These are phyloP conservation scores for Ruditapes philippinarum DNA, from an alignment of 1,140 invertebrate genomes.

Conservation along the genomic window DNA sequence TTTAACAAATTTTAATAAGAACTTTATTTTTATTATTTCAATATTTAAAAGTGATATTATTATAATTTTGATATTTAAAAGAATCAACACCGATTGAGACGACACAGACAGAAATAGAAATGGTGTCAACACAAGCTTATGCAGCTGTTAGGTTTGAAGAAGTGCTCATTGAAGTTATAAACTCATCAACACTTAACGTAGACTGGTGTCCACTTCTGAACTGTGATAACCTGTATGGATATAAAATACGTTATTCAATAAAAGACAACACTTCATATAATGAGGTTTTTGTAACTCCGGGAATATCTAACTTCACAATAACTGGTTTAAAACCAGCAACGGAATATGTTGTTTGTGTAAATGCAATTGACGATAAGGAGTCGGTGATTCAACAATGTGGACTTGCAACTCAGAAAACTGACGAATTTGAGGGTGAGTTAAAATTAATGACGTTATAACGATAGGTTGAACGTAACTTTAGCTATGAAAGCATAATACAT, in stretches of 20 bases:
- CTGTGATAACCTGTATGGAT: constrained; percentile 41
- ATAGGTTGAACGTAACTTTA: too few relatives aligned
- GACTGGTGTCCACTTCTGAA: constrained; percentile 37
- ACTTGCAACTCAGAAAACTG: constrained; percentile 14
- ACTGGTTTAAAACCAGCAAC: constrained; percentile 52
- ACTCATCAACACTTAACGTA: constrained; percentile 41
- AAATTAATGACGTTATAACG: too few relatives aligned
- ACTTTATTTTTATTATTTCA: too few relatives aligned
- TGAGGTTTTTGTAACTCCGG: constrained; percentile 63
- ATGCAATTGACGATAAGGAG: constrained; percentile 58
- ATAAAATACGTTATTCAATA: constrained; percentile 65
- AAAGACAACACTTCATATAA: constrained; percentile 57
- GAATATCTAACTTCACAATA: constrained; percentile 56
- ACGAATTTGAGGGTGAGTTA: constrained; percentile 37
- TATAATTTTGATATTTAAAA: too few relatives aligned
- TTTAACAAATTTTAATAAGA: too few relatives aligned
- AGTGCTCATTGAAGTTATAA: constrained; percentile 52
- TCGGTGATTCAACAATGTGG: constrained; percentile 43
- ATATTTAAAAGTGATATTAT: too few relatives aligned
- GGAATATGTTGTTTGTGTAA: constrained; percentile 60
- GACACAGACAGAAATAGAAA: constrained; percentile 18
- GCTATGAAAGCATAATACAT: too few relatives aligned
- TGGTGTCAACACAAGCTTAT: neutral
- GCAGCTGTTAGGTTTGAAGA: constrained; percentile 47
- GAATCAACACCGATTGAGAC: neutral